These are phyloP conservation scores for Todiramphus saurophagus DNA, from an alignment of 2,113 vertebrate genomes.

Conservation along the genomic window DNA sequence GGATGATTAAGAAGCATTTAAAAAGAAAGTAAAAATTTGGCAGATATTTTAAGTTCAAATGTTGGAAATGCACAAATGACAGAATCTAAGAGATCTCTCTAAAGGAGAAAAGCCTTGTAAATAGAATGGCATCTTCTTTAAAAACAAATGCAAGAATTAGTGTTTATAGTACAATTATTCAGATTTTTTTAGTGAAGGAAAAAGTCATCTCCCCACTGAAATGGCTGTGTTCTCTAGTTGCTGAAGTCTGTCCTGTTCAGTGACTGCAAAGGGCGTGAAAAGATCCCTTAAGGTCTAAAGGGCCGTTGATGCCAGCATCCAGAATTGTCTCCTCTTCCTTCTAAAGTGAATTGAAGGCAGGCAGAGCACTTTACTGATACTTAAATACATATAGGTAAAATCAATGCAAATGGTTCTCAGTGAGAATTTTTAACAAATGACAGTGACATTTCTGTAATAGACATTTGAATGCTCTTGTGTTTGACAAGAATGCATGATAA, in stretches of 20 bases:
- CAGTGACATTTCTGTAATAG: not conserved
- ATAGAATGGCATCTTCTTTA: not conserved
- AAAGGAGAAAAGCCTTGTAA: not conserved
- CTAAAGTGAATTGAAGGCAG: not conserved
- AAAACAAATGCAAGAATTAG: not conserved
- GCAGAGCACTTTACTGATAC: not conserved
- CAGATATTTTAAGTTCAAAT: not conserved
- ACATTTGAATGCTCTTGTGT: not conserved
- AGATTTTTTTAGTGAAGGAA: not conserved
- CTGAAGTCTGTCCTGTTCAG: not conserved
- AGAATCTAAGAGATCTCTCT: not conserved
- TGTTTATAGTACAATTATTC: not conserved
- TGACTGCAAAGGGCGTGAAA: not conserved
- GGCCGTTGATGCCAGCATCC: not conserved
- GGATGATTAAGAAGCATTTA: not conserved
- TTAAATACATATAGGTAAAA: not conserved
- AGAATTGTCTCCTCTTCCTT: not conserved
- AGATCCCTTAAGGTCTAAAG: not conserved
- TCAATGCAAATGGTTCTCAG: not conserved
- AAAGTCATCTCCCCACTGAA: not conserved
- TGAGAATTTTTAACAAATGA: not conserved
- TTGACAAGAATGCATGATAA: not conserved
- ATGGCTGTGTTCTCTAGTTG: not conserved
- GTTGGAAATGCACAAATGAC: not conserved
- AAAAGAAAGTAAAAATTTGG: not conserved